phyloP scores from a whole-genome alignment of 2,113 vertebrate genomes.

The rat (Rattus norvegicus) region DNA sequence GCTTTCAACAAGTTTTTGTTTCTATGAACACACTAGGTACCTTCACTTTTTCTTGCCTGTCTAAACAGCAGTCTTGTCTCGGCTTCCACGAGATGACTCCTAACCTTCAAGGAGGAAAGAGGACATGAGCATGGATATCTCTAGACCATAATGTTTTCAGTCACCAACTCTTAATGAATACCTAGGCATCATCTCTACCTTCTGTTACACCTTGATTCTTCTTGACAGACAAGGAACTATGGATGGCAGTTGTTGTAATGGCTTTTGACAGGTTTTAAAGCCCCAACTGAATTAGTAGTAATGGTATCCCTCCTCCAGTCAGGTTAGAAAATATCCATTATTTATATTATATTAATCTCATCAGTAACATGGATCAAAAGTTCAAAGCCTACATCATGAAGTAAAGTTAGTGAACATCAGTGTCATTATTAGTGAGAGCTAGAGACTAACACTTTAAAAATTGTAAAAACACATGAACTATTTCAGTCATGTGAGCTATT shows the following conservation, averaged over 20 bases:
- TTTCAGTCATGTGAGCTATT: neutral
- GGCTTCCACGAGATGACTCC: neutral
- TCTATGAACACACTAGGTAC: neutral
- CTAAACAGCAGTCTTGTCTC: neutral
- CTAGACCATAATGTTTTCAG: neutral
- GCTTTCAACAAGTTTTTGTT: neutral
- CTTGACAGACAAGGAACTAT: slow-evolving; percentile 50
- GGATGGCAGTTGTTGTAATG: slow-evolving; percentile 17
- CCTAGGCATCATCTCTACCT: neutral
- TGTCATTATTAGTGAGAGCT: neutral
- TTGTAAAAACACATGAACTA: neutral
- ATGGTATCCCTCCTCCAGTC: neutral
- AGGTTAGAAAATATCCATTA: slow-evolving; percentile 35
- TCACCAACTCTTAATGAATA: slow-evolving; percentile 10
- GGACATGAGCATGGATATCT: neutral
- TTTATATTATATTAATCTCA: slow-evolving; percentile 30
- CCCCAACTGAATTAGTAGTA: slow-evolving; percentile 45
- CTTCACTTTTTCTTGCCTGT: neutral
- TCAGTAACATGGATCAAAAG: slow-evolving; percentile 50
- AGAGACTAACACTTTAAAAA: slow-evolving; percentile 1
- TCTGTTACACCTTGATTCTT: slow-evolving; percentile 19
- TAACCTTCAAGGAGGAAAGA: slow-evolving; percentile 14
- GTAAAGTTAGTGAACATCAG: slow-evolving; percentile 19
- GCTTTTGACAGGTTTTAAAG: slow-evolving; percentile 36
- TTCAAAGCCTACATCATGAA: slow-evolving; percentile 38